Evolutionary conservation across 2,113 vertebrate genomes (phyloP).

Genomic region (Chelonoidis abingdonii): DNA sequence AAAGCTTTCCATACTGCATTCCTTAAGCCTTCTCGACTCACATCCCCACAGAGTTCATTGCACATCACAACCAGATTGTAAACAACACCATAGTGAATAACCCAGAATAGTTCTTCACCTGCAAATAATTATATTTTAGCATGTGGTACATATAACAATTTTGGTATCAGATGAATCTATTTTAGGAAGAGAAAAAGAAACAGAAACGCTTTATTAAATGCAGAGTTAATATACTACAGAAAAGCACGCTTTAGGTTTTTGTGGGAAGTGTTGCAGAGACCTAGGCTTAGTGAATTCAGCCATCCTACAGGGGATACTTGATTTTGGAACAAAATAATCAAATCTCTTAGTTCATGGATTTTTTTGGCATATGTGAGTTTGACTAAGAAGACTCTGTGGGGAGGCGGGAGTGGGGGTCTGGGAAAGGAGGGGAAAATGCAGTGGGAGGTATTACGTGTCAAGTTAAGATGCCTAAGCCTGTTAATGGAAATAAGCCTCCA

Average conservation of each 20-base stretch:
- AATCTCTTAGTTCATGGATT: not conserved
- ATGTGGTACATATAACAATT: not conserved
- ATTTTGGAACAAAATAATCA: constrained; percentile 44
- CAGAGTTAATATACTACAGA: not conserved
- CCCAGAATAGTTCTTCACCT: constrained; percentile 64
- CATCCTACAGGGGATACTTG: not conserved
- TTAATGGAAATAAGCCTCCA: constrained; percentile 24
- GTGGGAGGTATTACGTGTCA: constrained; percentile 19
- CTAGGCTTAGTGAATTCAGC: constrained; percentile 5
- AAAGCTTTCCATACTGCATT: constrained; percentile 42
- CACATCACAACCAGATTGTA: constrained; percentile 67
- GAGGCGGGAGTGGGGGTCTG: not conserved
- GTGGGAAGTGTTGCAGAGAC: not conserved
- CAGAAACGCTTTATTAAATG: not conserved
- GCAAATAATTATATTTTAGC: constrained; percentile 32
- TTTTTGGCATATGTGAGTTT: constrained; percentile 31
- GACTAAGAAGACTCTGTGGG: not conserved
- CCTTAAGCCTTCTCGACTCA: constrained; percentile 53
- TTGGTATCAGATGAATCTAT: not conserved
- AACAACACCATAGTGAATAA: constrained; percentile 60
- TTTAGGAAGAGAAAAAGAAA: constrained; percentile 10
- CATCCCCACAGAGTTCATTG: constrained; percentile 44
- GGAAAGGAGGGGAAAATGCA: not conserved
- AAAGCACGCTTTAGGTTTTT: not conserved
- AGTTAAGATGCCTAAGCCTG: not conserved